Conservation (phyloP, 2,888 invertebrate genomes). For the Rotaria macrura region DNA sequence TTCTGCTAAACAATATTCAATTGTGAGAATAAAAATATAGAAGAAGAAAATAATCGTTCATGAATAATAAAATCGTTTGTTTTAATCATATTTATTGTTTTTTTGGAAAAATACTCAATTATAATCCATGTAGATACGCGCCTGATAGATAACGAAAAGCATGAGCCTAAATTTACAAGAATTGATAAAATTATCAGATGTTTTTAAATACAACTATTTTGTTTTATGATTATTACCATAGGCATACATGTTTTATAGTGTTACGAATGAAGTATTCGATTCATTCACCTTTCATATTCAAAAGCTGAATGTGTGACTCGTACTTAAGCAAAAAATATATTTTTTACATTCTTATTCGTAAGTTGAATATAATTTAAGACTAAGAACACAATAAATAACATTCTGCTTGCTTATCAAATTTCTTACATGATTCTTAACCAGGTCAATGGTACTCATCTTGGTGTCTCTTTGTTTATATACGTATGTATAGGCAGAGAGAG, state of each 20-base stretch:
- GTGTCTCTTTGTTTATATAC: too few species aligned
- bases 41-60: not conserved
- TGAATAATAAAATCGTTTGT: not conserved
- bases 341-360: not conserved
- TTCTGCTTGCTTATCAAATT: not conserved
- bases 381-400: not conserved
- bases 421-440: too few species aligned
- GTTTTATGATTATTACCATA: not conserved
- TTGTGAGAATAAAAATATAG: not conserved
- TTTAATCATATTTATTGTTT: not conserved
- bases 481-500: not conserved
- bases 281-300: not conserved
- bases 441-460: not conserved
- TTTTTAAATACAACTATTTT: too few species aligned
- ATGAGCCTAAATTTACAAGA: too few species aligned
- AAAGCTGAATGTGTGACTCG: not conserved
- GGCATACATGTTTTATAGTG: not conserved
- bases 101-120: not conserved
- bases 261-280: not conserved
- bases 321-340: not conserved
- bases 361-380: too few species aligned
- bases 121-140: not conserved
- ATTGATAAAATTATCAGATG: too few species aligned
- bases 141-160: not conserved
- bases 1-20: too few species aligned